Evolutionary conservation across 2,113 vertebrate genomes (phyloP).

Genomic region (Corvus hawaiiensis): DNA sequence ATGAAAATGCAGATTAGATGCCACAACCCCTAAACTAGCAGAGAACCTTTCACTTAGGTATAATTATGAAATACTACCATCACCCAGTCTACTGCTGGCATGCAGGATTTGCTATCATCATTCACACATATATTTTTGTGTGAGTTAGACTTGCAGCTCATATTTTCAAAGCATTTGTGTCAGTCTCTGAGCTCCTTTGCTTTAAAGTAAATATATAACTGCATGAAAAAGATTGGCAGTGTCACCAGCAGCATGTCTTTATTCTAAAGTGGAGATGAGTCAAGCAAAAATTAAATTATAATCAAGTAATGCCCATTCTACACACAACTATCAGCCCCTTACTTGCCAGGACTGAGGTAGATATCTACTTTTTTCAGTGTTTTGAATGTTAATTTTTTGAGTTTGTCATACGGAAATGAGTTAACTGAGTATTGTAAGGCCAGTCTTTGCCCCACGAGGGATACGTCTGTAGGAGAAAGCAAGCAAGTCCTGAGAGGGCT

Average conservation of each 20-base stretch:
- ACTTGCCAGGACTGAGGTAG: background rate
- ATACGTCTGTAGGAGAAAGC: background rate
- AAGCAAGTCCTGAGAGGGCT: background rate
- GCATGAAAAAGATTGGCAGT: conserved; percentile 15
- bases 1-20: conserved; percentile 5
- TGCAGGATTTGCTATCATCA: background rate
- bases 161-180: conserved; percentile 36
- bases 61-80: background rate
- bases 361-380: background rate
- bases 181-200: conserved; percentile 29
- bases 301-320: background rate
- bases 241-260: background rate
- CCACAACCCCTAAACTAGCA: background rate
- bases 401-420: background rate
- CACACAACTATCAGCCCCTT: background rate
- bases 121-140: conserved; percentile 44
- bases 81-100: conserved; percentile 12
- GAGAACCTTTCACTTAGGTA: background rate
- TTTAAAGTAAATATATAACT: conserved; percentile 19
- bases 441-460: background rate
- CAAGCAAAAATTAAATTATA: conserved; percentile 21
- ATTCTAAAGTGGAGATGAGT: background rate
- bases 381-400: background rate
- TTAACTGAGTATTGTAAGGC: background rate
- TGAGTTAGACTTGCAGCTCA: conserved; percentile 43